Percentiles rank a stretch among this genome's conserved stretches.
phyloP scores from a whole-genome alignment of 2,888 invertebrate species.

The Drosophila subsilvestris region DNA sequence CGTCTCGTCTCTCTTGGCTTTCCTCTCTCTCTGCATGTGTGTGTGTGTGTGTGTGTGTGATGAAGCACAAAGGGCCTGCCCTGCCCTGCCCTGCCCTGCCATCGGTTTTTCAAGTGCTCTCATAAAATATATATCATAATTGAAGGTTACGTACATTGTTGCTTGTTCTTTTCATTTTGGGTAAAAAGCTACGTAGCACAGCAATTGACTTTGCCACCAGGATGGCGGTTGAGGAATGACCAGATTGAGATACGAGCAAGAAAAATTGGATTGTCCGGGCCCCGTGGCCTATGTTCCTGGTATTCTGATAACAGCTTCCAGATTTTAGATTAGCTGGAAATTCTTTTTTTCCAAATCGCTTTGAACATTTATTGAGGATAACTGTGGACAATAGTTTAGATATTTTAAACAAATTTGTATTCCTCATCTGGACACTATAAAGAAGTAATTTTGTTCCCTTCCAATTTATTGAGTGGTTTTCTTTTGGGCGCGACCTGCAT shows the following conservation, averaged over 20 bases:
- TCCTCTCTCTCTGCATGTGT: background rate
- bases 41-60: conserved; percentile 1
- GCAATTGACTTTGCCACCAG: conserved; percentile 54
- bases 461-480: conserved; percentile 14
- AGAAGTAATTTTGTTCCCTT: conserved; percentile 40
- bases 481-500: conserved; percentile 59
- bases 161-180: conserved; percentile 28
- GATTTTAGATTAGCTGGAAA: too few species aligned
- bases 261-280: conserved; percentile 5
- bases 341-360: too few species aligned
- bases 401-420: background rate
- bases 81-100: conserved; percentile 43
- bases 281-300: too few species aligned
- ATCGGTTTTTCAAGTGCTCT: conserved; percentile 67
- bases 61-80: conserved; percentile 21
- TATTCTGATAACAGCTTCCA: too few species aligned
- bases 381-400: background rate
- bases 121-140: conserved; percentile 79
- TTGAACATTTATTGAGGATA: background rate
- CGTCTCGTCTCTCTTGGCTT: background rate
- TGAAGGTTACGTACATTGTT: conserved; percentile 64
- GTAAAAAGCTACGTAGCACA: conserved; percentile 43
- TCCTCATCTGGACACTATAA: conserved; percentile 16
- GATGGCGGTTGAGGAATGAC: conserved; percentile 40
- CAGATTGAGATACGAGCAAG: conserved; percentile 66